These are phyloP conservation scores for Sebastiscus albofasciatus DNA, from an alignment of 2,797 vertebrate genomes.

Conservation along the genomic window DNA sequence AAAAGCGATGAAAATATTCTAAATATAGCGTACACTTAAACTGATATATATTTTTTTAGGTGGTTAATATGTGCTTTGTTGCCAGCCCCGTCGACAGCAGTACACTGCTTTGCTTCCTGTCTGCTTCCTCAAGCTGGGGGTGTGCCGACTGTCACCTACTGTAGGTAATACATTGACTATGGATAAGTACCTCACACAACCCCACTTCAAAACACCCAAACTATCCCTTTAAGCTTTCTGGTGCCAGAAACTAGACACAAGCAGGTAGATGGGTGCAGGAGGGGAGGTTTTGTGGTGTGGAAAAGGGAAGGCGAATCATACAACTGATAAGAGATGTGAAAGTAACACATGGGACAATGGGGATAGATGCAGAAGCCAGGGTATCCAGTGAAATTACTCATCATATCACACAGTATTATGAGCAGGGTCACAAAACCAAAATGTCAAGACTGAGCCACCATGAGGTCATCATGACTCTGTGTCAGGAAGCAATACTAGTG, in stretches of 20 bases:
- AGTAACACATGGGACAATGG: not conserved
- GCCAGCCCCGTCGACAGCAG: no score
- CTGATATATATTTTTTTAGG: not conserved
- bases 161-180: no score
- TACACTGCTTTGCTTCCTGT: no score
- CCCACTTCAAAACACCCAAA: not conserved
- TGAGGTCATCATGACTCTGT: not conserved
- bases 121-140: no score
- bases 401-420: not conserved
- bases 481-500: not conserved
- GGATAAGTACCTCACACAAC: not conserved
- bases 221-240: not conserved
- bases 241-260: not conserved
- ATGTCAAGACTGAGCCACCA: not conserved
- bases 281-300: not conserved
- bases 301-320: not conserved
- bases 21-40: not conserved
- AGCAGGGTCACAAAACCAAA: conserved; percentile 4
- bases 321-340: not conserved
- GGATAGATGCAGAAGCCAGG: not conserved
- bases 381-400: not conserved
- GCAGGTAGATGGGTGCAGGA: not conserved
- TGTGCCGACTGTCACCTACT: no score
- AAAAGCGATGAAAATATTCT: not conserved
- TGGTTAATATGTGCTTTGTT: no score